These are phyloP conservation scores for Styela clava DNA, from an alignment of 23 tunicate genomes.

Conservation along the genomic window DNA sequence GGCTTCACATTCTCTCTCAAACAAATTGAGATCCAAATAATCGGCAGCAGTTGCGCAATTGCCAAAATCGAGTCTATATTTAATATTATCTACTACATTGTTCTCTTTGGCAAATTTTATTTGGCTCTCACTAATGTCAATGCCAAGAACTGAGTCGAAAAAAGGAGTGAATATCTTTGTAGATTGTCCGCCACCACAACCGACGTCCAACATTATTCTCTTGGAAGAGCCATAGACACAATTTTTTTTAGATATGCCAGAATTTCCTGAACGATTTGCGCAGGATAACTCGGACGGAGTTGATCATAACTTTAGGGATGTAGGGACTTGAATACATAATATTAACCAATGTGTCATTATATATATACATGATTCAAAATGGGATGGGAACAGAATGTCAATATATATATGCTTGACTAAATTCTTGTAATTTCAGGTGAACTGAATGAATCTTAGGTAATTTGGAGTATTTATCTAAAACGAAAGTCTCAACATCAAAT, in stretches of 20 bases:
- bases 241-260: not conserved
- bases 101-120: conserved; percentile 13
- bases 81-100: not conserved
- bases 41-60: not conserved
- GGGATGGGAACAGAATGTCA: no score
- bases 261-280: not conserved
- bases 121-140: conserved; percentile 18
- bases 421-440: no score
- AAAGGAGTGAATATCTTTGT: conserved; percentile 1
- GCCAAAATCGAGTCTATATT: not conserved
- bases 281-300: not conserved
- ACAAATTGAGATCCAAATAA: not conserved
- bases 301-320: not conserved
- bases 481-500: no score
- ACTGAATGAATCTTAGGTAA: no score
- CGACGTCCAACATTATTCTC: conserved; percentile 16
- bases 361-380: no score
- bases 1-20: conserved; percentile 14
- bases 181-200: conserved; percentile 27
- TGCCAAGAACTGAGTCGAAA: conserved; percentile 16
- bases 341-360: no score
- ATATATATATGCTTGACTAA: no score
- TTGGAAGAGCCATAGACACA: not conserved
- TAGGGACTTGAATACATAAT: no score
- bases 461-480: no score